These are phyloP conservation scores for Anagyrus pseudococci DNA, from an alignment of 2,888 invertebrate genomes.

Conservation along the genomic window DNA sequence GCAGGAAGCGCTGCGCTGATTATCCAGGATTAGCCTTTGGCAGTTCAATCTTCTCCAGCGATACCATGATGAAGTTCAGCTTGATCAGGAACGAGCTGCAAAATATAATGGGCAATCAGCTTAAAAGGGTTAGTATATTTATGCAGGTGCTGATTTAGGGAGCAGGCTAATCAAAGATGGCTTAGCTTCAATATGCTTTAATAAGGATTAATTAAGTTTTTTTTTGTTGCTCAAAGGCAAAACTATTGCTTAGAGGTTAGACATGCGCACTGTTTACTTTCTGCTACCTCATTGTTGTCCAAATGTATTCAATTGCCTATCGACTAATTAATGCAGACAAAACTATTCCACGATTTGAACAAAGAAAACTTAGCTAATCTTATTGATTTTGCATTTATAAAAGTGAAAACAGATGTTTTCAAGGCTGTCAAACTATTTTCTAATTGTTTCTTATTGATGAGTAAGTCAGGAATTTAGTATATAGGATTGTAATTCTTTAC, in stretches of 20 bases:
- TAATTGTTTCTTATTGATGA: conserved; percentile 13
- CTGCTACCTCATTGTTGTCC: too few species aligned
- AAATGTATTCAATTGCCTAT: too few species aligned
- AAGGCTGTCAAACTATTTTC: neutral
- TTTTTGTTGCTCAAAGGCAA: too few species aligned
- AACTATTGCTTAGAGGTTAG: too few species aligned
- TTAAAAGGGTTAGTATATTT: conserved; percentile 86
- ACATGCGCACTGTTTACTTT: too few species aligned
- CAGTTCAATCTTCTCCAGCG: conserved; percentile 91
- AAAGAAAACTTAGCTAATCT: neutral
- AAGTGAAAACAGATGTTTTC: neutral
- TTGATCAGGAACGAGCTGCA: conserved; percentile 96
- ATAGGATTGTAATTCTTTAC: conserved; percentile 14
- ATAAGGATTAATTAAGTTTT: too few species aligned
- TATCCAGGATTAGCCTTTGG: conserved; percentile 93
- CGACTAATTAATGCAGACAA: too few species aligned
- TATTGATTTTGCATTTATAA: neutral
- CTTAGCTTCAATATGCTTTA: too few species aligned
- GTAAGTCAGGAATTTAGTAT: conserved; percentile 14
- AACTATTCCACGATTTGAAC: too few species aligned
- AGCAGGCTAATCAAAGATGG: neutral
- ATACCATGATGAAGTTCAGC: conserved; percentile 97
- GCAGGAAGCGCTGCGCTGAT: conserved; percentile 83
- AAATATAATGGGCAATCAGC: conserved; percentile 95
- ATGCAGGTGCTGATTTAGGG: conserved; percentile 23